A percentile compares a stretch with the other conserved stretches of the same genome.
These are phyloP conservation scores for Glaucidium brasilianum DNA, from an alignment of 2,113 vertebrate species.

Conservation along the genomic window DNA sequence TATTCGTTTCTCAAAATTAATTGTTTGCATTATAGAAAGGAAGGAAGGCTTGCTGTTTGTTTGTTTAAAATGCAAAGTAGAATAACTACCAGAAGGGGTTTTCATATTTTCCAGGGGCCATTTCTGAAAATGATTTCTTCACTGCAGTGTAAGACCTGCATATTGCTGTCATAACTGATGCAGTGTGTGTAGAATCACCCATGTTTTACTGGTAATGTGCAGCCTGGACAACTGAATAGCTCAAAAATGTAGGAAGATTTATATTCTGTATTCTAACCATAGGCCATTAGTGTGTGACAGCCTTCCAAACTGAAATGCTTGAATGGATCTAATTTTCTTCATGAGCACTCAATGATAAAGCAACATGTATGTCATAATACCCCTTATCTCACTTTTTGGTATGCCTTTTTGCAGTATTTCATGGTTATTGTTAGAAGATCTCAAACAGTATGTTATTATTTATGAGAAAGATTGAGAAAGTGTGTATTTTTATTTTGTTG, in stretches of 20 bases:
- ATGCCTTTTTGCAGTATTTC: constrained; percentile 15
- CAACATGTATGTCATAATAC: constrained; percentile 12
- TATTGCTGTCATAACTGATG: background rate
- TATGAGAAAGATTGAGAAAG: constrained; percentile 7
- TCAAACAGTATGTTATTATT: constrained; percentile 1
- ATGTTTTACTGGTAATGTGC: constrained; percentile 10
- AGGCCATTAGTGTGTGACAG: constrained; percentile 31
- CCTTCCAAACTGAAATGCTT: constrained; percentile 35
- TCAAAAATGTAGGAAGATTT: constrained; percentile 5
- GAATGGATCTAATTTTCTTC: constrained; percentile 42
- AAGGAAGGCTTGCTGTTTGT: background rate
- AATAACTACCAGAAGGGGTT: background rate
- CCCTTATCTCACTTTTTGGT: constrained; percentile 11
- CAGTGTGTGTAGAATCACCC: background rate
- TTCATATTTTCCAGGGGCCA: background rate
- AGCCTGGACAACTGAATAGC: constrained; percentile 1
- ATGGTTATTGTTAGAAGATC: constrained; percentile 25
- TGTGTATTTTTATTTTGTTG: background rate
- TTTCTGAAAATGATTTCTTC: background rate
- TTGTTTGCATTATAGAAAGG: background rate
- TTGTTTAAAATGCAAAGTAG: background rate
- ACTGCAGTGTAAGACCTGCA: background rate
- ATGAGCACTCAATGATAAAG: constrained; percentile 39
- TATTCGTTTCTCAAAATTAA: background rate
- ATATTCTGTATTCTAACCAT: constrained; percentile 13